Conservation (phyloP, 2,113 vertebrate species). For the Gulo gulo region DNA sequence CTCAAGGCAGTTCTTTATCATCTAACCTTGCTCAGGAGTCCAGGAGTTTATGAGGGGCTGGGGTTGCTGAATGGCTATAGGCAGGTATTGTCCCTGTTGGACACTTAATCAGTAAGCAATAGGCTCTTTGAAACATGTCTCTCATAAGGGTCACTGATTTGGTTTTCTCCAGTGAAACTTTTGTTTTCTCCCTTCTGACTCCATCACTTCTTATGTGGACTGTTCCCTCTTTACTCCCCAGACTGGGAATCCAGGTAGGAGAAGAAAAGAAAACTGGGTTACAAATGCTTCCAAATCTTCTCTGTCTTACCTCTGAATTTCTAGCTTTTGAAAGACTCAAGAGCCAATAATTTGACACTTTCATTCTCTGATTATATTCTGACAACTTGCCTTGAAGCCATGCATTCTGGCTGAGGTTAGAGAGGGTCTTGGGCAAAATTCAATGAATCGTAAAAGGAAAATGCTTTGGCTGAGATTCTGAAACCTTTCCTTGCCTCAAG, state of each 20-base stretch:
- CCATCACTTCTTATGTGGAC: neutral
- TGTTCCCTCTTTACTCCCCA: neutral
- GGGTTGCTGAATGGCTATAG: neutral
- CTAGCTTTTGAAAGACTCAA: neutral
- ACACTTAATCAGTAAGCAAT: neutral
- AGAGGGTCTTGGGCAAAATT: neutral
- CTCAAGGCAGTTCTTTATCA: neutral
- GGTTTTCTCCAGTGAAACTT: neutral
- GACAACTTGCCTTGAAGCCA: neutral
- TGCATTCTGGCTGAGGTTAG: neutral
- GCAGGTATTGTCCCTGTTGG: neutral
- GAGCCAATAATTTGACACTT: neutral
- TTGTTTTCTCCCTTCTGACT: neutral
- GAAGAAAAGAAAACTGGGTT: neutral
- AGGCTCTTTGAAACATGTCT: neutral
- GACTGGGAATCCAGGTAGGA: neutral
- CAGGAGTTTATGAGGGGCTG: neutral
- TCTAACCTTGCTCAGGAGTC: neutral
- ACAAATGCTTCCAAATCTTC: neutral
- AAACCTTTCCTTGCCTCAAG: neutral
- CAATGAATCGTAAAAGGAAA: neutral
- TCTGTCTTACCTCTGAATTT: neutral
- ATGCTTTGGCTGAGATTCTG: neutral
- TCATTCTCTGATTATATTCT: neutral
- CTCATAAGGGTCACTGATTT: neutral